phyloP scores from a whole-genome alignment of 2,888 invertebrate species.

The Cheilosia pagana region DNA sequence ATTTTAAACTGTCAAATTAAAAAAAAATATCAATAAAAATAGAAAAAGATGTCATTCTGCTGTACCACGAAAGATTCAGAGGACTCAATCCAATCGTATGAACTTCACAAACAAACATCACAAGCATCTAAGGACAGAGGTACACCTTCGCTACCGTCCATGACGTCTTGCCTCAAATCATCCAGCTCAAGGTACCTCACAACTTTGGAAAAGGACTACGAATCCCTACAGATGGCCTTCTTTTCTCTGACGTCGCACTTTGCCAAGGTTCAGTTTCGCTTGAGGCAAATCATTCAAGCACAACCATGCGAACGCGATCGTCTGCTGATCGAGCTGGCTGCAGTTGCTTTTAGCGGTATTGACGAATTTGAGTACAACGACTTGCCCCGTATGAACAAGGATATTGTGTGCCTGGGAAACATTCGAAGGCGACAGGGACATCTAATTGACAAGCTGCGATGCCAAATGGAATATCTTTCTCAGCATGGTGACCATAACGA shows the following conservation, averaged over 20 bases:
- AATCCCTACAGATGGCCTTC: conserved; percentile 78
- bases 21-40: neutral
- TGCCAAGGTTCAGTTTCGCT: conserved; percentile 80
- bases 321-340: conserved; percentile 78
- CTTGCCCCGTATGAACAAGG: conserved; percentile 77
- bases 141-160: neutral
- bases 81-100: neutral
- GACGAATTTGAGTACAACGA: conserved; percentile 56
- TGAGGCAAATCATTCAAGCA: conserved; percentile 78
- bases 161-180: neutral
- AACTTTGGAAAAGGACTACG: conserved; percentile 78
- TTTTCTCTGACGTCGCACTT: conserved; percentile 79
- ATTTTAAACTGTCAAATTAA: neutral
- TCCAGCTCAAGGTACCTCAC: neutral
- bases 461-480: conserved; percentile 73
- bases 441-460: conserved; percentile 77
- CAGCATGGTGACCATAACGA: neutral
- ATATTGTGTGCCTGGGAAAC: conserved; percentile 77
- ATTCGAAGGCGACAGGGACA: conserved; percentile 76
- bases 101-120: too few relatives aligned
- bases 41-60: neutral
- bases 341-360: conserved; percentile 74
- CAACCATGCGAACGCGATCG: conserved; percentile 74
- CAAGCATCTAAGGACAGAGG: neutral
- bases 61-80: neutral